A percentile compares a stretch with the other conserved stretches of the same genome.
phyloP scores from a whole-genome alignment of 2,888 invertebrate genomes.

The Seladonia tumulorum region DNA sequence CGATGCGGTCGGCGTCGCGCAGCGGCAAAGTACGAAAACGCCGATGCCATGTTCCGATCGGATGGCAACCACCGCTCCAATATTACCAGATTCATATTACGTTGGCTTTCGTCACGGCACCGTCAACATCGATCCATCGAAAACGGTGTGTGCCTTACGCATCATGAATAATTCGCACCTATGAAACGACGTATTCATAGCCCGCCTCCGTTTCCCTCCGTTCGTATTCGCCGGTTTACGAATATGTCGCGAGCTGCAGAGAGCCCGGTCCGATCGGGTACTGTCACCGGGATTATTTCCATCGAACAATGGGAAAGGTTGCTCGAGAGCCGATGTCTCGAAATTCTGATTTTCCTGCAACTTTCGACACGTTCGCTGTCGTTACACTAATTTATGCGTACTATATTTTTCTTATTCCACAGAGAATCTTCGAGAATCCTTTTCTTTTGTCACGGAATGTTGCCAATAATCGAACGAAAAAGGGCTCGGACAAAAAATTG shows the following conservation, averaged over 20 bases:
- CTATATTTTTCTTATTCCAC: too few species aligned
- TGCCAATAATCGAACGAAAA: too few species aligned
- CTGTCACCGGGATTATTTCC: background rate
- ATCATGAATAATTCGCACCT: constrained; percentile 50
- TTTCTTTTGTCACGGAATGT: too few species aligned
- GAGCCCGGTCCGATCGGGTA: background rate
- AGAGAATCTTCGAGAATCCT: too few species aligned
- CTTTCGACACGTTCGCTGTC: too few species aligned
- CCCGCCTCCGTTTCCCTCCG: background rate
- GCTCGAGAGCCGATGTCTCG: background rate
- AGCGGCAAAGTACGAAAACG: constrained; percentile 49
- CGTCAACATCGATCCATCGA: constrained; percentile 59
- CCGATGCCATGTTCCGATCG: constrained; percentile 46
- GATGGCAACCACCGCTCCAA: constrained; percentile 26
- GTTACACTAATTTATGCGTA: too few species aligned
- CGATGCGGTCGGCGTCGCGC: constrained; percentile 38
- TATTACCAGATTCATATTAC: constrained; percentile 62
- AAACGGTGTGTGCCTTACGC: constrained; percentile 36
- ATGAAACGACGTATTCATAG: constrained; percentile 46
- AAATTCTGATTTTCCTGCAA: background rate
- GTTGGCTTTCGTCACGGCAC: constrained; percentile 48
- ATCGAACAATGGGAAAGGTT: background rate
- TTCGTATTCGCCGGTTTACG: background rate
- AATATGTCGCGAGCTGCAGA: background rate
- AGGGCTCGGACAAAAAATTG: too few species aligned